Conservation (phyloP, 2,797 vertebrate genomes). For the Diplodus sargus region DNA sequence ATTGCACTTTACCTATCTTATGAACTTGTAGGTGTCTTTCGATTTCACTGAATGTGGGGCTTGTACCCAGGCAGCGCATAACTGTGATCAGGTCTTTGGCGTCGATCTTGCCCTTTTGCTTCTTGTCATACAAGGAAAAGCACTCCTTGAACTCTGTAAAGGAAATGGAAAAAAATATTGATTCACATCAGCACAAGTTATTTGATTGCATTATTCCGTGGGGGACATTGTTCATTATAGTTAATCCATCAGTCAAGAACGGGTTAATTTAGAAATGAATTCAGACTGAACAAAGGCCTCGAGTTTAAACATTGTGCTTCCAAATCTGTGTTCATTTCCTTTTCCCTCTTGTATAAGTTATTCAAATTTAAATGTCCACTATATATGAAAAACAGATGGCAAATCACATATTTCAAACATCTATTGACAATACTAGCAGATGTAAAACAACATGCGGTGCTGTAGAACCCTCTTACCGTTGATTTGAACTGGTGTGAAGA, state of each 20-base stretch:
- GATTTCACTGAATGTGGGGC: constrained; percentile 90
- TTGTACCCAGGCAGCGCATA: constrained; percentile 93
- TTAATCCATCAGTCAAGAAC: neutral
- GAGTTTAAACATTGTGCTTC: neutral
- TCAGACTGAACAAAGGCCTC: neutral
- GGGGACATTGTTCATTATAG: neutral
- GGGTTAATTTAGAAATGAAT: neutral
- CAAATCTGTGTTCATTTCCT: neutral
- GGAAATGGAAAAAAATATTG: neutral
- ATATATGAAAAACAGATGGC: neutral
- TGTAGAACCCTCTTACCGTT: constrained; percentile 85
- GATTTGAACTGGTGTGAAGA: constrained; percentile 94
- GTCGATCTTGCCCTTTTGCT: constrained; percentile 91
- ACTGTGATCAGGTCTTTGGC: constrained; percentile 91
- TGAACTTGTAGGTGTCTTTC: constrained; percentile 91
- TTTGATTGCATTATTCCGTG: neutral
- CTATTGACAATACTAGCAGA: neutral
- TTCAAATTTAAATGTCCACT: neutral
- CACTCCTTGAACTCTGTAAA: constrained; percentile 96
- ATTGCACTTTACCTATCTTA: constrained; percentile 85
- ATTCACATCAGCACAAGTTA: neutral
- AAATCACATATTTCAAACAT: neutral
- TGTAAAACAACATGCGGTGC: neutral
- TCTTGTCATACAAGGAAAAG: constrained; percentile 97
- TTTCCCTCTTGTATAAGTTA: neutral